phyloP scores from a whole-genome alignment of 2,113 vertebrate genomes.

The Lepus europaeus region DNA sequence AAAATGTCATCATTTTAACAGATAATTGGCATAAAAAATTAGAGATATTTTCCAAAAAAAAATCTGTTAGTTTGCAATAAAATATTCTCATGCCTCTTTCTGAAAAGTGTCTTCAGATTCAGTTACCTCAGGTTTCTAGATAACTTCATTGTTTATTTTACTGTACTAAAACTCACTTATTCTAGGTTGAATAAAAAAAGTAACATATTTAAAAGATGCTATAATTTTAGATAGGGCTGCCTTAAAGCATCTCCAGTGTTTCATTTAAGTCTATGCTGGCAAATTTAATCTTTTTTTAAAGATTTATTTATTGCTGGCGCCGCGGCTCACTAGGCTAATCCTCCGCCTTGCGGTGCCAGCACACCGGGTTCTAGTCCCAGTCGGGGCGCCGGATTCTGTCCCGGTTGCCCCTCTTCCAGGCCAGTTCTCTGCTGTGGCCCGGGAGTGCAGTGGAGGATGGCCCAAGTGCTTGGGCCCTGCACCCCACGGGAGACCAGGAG shows the following conservation, averaged over 20 bases:
- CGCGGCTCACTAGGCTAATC: no score
- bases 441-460: no score
- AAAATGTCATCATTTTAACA: conserved; percentile 18
- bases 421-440: no score
- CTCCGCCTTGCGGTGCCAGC: no score
- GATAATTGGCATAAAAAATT: conserved; percentile 37
- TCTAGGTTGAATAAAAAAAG: background rate
- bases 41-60: background rate
- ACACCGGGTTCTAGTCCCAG: no score
- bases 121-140: background rate
- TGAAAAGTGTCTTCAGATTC: background rate
- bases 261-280: background rate
- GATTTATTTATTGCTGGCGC: no score
- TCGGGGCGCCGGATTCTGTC: no score
- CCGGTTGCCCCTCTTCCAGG: no score
- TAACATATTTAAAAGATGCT: conserved; percentile 2
- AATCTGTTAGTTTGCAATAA: background rate
- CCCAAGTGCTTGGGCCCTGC: no score
- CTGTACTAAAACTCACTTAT: background rate
- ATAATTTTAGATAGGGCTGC: conserved; percentile 15
- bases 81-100: conserved; percentile 37
- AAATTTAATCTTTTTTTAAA: background rate
- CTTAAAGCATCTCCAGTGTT: background rate
- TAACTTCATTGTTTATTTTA: background rate
- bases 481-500: no score